Percentiles rank a stretch among this genome's conserved stretches.
phyloP scores from a whole-genome alignment of 2,113 vertebrate species.

The Otis tarda region DNA sequence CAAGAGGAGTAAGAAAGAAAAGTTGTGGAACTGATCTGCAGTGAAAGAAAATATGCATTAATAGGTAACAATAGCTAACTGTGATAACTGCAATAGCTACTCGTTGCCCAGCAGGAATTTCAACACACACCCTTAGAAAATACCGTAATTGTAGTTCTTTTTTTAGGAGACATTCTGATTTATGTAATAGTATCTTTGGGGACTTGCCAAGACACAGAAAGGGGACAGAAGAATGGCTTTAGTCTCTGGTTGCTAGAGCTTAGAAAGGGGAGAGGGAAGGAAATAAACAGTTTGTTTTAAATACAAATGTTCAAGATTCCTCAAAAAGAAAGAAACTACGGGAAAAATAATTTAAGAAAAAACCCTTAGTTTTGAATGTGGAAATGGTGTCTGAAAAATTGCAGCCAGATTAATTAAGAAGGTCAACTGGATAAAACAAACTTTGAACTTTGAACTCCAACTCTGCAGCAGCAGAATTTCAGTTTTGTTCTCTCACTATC shows the following conservation, averaged over 20 bases:
- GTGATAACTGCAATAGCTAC: background rate
- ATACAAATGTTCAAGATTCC: background rate
- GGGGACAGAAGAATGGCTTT: background rate
- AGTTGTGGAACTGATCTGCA: background rate
- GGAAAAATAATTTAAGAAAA: background rate
- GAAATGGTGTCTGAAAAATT: background rate
- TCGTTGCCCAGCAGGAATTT: background rate
- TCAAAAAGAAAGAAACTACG: background rate
- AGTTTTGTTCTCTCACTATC: background rate
- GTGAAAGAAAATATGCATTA: background rate
- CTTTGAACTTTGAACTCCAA: background rate
- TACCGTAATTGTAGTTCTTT: background rate
- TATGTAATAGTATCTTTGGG: background rate
- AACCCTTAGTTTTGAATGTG: rapidly evolving
- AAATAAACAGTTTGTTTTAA: background rate
- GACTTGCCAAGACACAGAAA: background rate
- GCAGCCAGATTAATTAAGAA: background rate
- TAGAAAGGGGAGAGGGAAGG: background rate
- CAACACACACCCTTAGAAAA: background rate
- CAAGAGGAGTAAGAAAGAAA: background rate
- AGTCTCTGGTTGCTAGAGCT: background rate
- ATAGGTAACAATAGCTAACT: background rate
- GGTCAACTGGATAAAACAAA: background rate
- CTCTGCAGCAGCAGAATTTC: background rate
- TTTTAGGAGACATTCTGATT: background rate